phyloP scores from a whole-genome alignment of 2,888 invertebrate genomes.

The Plagodis pulveraria region DNA sequence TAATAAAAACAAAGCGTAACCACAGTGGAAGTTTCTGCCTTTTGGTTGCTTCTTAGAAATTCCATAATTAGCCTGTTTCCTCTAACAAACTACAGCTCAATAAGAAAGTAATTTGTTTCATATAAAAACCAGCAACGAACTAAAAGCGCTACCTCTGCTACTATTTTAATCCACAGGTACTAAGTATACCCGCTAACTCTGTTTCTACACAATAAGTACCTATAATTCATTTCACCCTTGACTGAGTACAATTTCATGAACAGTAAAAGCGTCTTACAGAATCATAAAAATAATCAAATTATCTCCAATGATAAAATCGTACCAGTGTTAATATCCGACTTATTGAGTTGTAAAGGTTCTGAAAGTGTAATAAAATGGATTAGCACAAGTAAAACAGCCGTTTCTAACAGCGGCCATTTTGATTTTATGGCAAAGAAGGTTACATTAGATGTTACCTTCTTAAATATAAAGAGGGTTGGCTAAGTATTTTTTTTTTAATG shows the following conservation, averaged over 20 bases:
- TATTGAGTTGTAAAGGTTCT: slow-evolving; percentile 28
- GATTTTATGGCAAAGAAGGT: slow-evolving; percentile 17
- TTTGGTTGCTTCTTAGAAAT: too few species aligned
- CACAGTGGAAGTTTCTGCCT: too few species aligned
- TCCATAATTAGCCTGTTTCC: too few species aligned
- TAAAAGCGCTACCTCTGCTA: too few species aligned
- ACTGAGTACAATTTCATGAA: slow-evolving; percentile 14
- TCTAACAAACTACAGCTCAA: too few species aligned
- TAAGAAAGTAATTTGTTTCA: too few species aligned
- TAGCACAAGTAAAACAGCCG: slow-evolving; percentile 1
- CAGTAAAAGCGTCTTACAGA: slow-evolving; percentile 21
- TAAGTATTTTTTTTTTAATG: slow-evolving; percentile 7
- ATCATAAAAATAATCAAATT: slow-evolving; percentile 30
- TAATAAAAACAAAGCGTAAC: too few species aligned
- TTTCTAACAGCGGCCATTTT: slow-evolving; percentile 22
- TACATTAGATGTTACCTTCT: slow-evolving; percentile 11
- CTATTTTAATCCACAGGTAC: too few species aligned
- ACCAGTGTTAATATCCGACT: slow-evolving; percentile 25
- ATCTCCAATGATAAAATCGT: slow-evolving; percentile 22
- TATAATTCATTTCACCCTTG: not conserved
- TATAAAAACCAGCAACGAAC: too few species aligned
- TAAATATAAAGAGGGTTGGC: slow-evolving; percentile 9
- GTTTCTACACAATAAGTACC: too few species aligned
- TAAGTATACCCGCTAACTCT: too few species aligned
- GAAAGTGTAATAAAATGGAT: slow-evolving; percentile 19